These are phyloP conservation scores for Onthophagus taurus DNA, from an alignment of 1,140 invertebrate genomes.

Conservation along the genomic window DNA sequence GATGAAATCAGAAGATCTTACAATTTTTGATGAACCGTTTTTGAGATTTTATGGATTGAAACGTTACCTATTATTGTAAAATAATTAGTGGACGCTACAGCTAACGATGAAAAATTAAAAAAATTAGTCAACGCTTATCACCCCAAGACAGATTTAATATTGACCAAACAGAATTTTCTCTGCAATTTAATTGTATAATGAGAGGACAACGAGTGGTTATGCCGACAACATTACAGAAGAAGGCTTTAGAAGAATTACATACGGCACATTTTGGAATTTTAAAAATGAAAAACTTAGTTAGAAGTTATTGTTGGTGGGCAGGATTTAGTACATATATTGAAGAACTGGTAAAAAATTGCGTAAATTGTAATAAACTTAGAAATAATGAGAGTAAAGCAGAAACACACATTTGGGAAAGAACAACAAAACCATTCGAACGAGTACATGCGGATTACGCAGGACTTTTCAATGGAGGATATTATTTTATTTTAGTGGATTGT, in stretches of 20 bases:
- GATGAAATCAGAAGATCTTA: not conserved
- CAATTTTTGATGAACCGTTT: not conserved
- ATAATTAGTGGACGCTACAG: not conserved
- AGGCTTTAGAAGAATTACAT: slow-evolving; percentile 18
- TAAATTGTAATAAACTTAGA: slow-evolving; percentile 19
- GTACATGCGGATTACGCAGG: slow-evolving; percentile 29
- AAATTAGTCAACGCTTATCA: not conserved
- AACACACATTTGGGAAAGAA: slow-evolving; percentile 24
- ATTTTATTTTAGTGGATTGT: slow-evolving; percentile 40
- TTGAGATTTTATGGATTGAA: slow-evolving; percentile 10
- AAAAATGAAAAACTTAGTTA: slow-evolving; percentile 30
- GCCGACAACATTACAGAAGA: too few relatives aligned
- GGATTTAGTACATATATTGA: slow-evolving; percentile 29
- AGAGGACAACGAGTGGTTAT: slow-evolving; percentile 5
- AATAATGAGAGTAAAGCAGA: slow-evolving; percentile 20
- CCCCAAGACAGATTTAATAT: slow-evolving; percentile 6
- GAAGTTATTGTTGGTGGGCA: slow-evolving; percentile 24
- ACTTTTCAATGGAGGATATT: slow-evolving; percentile 31
- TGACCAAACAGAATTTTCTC: slow-evolving; percentile 12
- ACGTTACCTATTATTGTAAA: slow-evolving; percentile 10
- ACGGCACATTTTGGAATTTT: slow-evolving; percentile 23
- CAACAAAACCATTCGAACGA: slow-evolving; percentile 24
- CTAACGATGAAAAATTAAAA: not conserved
- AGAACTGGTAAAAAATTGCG: slow-evolving; percentile 21
- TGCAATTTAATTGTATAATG: slow-evolving; percentile 5